Evolutionary conservation across 1,140 invertebrate genomes (phyloP).

Genomic region (Lordiphosa mommai): DNA sequence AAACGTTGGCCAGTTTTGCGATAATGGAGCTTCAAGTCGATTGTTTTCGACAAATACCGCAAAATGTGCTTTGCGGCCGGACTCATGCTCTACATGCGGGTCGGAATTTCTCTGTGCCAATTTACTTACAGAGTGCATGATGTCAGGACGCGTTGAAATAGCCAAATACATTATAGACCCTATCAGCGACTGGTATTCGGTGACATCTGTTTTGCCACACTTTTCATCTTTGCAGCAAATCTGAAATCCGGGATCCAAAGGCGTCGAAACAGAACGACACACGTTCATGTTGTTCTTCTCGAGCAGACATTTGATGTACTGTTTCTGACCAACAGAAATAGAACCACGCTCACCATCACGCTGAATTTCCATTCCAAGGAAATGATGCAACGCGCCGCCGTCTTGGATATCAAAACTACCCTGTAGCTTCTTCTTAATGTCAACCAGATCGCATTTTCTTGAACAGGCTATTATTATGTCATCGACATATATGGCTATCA

Average conservation of each 20-base stretch:
- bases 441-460: constrained; percentile 22
- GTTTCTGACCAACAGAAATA: background rate
- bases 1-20: no score
- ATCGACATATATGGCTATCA: constrained; percentile 23
- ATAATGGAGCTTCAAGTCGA: background rate
- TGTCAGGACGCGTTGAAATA: background rate
- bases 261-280: background rate
- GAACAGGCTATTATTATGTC: constrained; percentile 13
- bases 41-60: background rate
- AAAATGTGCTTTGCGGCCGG: constrained; percentile 2
- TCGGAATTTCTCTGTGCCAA: background rate
- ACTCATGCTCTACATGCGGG: background rate
- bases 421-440: constrained; percentile 32
- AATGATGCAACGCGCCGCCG: background rate
- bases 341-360: no score
- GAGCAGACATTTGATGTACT: background rate
- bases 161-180: background rate
- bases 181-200: background rate
- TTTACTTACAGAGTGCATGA: no score
- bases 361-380: no score
- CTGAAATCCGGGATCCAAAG: background rate
- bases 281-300: background rate
- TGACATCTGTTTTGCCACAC: background rate
- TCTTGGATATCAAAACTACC: constrained; percentile 1
- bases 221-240: background rate